These are phyloP conservation scores for Nipponia nippon DNA, from an alignment of 2,113 vertebrate species.

Conservation along the genomic window DNA sequence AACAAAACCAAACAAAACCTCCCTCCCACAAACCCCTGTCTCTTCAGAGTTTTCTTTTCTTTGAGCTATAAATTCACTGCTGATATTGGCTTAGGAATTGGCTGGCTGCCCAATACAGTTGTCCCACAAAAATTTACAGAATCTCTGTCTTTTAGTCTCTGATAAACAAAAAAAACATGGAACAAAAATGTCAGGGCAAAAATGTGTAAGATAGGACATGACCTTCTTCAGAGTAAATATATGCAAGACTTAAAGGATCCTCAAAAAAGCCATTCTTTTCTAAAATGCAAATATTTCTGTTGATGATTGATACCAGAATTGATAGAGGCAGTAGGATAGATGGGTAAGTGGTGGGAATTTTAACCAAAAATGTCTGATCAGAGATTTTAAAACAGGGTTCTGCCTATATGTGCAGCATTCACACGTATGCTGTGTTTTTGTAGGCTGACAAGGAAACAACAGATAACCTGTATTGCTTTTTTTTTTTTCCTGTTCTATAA, in stretches of 20 bases:
- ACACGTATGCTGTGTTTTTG: not conserved
- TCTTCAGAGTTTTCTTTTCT: not conserved
- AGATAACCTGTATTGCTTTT: not conserved
- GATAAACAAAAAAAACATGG: not conserved
- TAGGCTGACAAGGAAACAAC: not conserved
- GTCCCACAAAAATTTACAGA: constrained; percentile 41
- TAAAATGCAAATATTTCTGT: not conserved
- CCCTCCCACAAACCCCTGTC: not conserved
- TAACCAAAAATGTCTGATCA: not conserved
- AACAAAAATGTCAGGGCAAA: not conserved
- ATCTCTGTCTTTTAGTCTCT: not conserved
- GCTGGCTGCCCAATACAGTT: not conserved
- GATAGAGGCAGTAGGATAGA: not conserved
- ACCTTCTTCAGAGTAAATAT: not conserved
- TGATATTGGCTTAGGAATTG: not conserved
- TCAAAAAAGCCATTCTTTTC: not conserved
- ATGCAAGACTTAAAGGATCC: not conserved
- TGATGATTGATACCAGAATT: not conserved
- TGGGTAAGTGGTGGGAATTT: not conserved
- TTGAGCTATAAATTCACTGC: not conserved
- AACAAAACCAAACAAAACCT: not conserved
- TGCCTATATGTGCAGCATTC: rapidly evolving
- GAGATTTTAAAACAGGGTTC: not conserved
- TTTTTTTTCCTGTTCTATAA: not conserved
- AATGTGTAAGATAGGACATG: not conserved